Evolutionary conservation across 2,888 invertebrate species (phyloP).

Genomic region (Ophion ventricosus): DNA sequence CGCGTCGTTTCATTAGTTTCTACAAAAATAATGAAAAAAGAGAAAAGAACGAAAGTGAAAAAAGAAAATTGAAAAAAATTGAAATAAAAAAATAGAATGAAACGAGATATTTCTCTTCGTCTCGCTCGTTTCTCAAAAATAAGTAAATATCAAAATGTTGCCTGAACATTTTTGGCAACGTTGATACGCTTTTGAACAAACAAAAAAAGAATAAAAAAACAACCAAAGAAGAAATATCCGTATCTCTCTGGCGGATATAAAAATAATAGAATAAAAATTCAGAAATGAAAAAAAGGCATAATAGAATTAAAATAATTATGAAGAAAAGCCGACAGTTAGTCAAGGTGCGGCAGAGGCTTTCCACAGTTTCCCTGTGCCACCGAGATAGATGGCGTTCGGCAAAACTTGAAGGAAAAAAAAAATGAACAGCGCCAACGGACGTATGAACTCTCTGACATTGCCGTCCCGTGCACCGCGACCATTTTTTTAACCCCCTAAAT

Average conservation of each 20-base stretch:
- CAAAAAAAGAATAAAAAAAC: background rate
- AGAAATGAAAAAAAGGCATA: background rate
- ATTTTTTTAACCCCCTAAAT: constrained; percentile 40
- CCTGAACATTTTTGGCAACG: background rate
- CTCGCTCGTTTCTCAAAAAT: background rate
- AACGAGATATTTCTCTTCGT: background rate
- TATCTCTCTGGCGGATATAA: too few species aligned
- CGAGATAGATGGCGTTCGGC: constrained; percentile 9
- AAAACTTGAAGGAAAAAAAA: background rate
- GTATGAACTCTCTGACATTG: constrained; percentile 1
- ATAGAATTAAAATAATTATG: background rate
- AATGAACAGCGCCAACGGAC: constrained; percentile 12
- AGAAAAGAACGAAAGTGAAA: background rate
- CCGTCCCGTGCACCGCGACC: constrained; percentile 12
- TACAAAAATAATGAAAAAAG: background rate
- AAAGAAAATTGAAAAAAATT: background rate
- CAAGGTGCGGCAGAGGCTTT: background rate
- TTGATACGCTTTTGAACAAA: background rate
- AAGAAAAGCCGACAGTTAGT: background rate
- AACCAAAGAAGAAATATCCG: background rate
- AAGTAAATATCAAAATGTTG: background rate
- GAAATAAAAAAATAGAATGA: background rate
- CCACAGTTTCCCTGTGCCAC: background rate
- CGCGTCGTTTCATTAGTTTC: background rate
- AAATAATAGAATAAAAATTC: too few species aligned